Evolutionary conservation across 2,797 vertebrate genomes (phyloP).

Genomic region (Nyctalus aviator): DNA sequence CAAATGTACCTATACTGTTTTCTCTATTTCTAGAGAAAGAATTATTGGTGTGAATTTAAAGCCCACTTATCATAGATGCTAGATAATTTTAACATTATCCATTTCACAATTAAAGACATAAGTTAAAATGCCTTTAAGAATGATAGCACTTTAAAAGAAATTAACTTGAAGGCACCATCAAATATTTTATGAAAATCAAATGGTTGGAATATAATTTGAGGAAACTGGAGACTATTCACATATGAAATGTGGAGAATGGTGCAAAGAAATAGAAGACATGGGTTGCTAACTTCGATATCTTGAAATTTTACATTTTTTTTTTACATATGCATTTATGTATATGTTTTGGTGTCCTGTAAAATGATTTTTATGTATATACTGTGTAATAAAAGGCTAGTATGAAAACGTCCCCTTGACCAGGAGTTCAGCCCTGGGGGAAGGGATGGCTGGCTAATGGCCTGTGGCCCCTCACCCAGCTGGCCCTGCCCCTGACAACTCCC

Average conservation of each 20-base stretch:
- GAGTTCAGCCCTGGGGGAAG: too few species aligned
- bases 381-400: too few species aligned
- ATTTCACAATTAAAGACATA: not conserved
- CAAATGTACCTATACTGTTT: not conserved
- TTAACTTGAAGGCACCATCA: not conserved
- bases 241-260: not conserved
- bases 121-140: not conserved
- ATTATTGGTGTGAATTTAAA: not conserved
- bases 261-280: not conserved
- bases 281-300: not conserved
- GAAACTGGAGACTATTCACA: not conserved
- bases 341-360: not conserved
- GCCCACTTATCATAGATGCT: not conserved
- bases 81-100: not conserved
- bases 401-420: too few species aligned
- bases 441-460: too few species aligned
- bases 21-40: not conserved
- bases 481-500: too few species aligned
- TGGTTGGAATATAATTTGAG: not conserved
- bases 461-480: not conserved
- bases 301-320: not conserved
- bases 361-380: not conserved
- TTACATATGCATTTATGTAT: not conserved
- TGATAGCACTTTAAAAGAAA: not conserved
- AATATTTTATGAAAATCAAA: not conserved